Conservation (phyloP, 2,797 vertebrate species). For the Muscicapa comitata region DNA sequence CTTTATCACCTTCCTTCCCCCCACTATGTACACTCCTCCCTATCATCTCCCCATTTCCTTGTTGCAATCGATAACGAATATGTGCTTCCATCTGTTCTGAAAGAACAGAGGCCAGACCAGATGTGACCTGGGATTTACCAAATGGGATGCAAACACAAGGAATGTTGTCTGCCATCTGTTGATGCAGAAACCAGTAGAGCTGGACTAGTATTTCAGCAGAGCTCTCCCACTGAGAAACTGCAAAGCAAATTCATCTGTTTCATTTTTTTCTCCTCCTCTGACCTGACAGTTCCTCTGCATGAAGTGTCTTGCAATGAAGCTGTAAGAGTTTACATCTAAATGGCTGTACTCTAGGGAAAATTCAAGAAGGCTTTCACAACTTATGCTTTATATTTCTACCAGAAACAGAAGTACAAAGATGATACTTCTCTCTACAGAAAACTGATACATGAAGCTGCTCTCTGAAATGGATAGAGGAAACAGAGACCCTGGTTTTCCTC, state of each 20-base stretch:
- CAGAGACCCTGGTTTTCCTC: background rate
- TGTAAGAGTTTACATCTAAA: slow-evolving; percentile 55
- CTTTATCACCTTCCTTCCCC: background rate
- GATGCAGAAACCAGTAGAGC: slow-evolving; percentile 72
- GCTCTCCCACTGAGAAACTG: slow-evolving; percentile 56
- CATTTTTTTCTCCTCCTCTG: slow-evolving; percentile 32
- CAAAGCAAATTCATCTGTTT: slow-evolving; percentile 65
- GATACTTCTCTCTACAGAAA: background rate
- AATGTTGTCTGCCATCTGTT: slow-evolving; percentile 85
- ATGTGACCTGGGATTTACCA: slow-evolving; percentile 83
- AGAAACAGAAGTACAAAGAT: background rate
- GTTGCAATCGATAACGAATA: background rate
- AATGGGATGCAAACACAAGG: slow-evolving; percentile 77
- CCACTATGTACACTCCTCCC: fast-evolving
- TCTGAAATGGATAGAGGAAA: background rate
- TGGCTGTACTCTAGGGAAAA: slow-evolving; percentile 3
- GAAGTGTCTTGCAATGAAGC: slow-evolving; percentile 29
- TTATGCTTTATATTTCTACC: slow-evolving; percentile 17
- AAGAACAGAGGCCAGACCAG: slow-evolving; percentile 75
- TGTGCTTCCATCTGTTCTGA: slow-evolving; percentile 64
- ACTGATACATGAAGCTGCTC: background rate
- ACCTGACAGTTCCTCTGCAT: slow-evolving; percentile 64
- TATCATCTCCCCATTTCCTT: background rate
- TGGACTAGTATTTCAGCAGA: slow-evolving; percentile 65
- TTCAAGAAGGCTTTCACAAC: slow-evolving; percentile 23